Evolutionary conservation across 2,888 invertebrate species (phyloP), one percentile per base, ranked within the genome.

Genomic region (Stenotaenia linearis): DNA sequence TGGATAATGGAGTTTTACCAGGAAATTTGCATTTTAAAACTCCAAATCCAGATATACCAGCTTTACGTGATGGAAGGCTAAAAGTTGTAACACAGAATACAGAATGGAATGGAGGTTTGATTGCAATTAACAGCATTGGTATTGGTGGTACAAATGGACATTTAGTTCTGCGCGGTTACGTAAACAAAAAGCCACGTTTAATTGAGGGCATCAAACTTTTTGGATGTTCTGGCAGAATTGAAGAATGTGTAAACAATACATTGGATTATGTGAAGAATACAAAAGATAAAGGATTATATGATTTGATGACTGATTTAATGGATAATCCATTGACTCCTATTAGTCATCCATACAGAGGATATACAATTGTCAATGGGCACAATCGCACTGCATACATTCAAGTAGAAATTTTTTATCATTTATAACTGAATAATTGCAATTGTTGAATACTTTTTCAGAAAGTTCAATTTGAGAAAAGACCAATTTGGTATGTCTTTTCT

Each of bases 121-220:
- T 95, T 78, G 97, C 93, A 25, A 87, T 99, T 35, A 99, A 98
- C 88, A 97, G 97, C 7, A 99, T 98, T 87, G 98, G 98, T 23
- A 98, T 98, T 88, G 98, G 98, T 81, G 99, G 98, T 79, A 95
- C 96, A 69, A 97, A 97, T 87, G 96, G 94, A 18, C 97, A 97
- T 87, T 88, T 95, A 0, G 89, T 97, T 83, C 89, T 97, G 15
- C 91, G 92, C 85, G 93, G 95, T 6, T 92, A 93, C 86, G 21
- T 15, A 5, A 74, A 56, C 1, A 74, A 74, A 45, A 40, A 40
- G 12, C 18, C 6, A 45, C 35, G 25, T 12, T 2, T 45, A 15
- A 45, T 35, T 9, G 21, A 35, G 6, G 32, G 40, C 9, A 1
- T 23, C 7, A 45, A 23, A 37, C 10, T 78, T 9, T 78, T 78